These are phyloP conservation scores for Andrena bicolor DNA, from an alignment of 2,888 invertebrate genomes.

Conservation along the genomic window DNA sequence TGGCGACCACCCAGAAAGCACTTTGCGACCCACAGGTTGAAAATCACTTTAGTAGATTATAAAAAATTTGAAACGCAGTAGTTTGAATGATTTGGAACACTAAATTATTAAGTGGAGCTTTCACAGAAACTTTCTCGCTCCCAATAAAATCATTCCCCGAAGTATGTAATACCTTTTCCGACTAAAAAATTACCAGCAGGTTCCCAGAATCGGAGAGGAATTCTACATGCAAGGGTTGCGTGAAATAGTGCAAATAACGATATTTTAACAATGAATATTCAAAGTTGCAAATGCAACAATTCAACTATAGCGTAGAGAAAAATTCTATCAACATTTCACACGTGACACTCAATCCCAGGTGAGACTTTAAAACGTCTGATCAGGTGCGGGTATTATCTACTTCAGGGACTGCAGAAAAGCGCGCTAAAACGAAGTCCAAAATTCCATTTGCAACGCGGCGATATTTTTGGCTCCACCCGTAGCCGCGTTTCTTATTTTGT, in stretches of 20 bases:
- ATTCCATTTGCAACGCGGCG: neutral
- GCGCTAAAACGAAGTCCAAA: no score
- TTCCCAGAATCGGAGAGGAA: no score
- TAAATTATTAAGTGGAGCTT: no score
- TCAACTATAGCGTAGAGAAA: neutral
- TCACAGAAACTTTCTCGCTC: no score
- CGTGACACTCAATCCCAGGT: neutral
- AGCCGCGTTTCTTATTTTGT: constrained; percentile 43
- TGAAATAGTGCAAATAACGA: no score
- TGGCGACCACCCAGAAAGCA: no score
- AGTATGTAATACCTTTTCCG: no score
- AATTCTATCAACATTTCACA: neutral
- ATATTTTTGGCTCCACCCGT: neutral
- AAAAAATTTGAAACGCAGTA: neutral
- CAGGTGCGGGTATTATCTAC: neutral
- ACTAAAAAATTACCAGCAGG: no score
- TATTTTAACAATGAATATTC: neutral
- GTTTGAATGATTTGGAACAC: neutral
- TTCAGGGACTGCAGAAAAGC: neutral
- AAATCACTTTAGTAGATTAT: neutral
- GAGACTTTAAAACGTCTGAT: neutral
- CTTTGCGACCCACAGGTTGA: no score
- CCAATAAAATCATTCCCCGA: no score
- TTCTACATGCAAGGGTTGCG: no score
- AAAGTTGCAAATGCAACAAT: neutral